A percentile compares a stretch with the other conserved stretches of the same genome.
Evolutionary conservation across 2,888 invertebrate species (phyloP).

Genomic region (Formica aserva): DNA sequence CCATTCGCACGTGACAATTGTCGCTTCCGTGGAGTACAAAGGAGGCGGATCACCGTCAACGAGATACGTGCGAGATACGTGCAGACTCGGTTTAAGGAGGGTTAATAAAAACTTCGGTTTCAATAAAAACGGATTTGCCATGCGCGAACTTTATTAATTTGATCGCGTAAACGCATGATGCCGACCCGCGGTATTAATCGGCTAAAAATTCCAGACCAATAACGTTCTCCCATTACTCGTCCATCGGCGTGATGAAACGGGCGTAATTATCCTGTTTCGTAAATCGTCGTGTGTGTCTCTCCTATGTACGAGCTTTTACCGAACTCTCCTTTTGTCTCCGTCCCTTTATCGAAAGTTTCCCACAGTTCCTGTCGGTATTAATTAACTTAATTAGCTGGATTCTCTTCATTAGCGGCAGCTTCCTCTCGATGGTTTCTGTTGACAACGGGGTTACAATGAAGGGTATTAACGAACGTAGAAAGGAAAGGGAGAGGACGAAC

Average conservation of each 20-base stretch:
- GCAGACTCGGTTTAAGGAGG: background rate
- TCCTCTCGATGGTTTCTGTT: constrained; percentile 39
- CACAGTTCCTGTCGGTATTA: constrained; percentile 51
- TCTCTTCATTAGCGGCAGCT: constrained; percentile 49
- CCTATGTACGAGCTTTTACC: background rate
- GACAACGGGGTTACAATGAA: constrained; percentile 33
- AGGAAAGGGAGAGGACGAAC: background rate
- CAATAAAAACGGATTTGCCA: constrained; percentile 45
- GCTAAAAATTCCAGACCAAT: constrained; percentile 38
- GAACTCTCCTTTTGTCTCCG: no score
- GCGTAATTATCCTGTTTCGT: constrained; percentile 56
- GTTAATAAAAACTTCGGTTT: constrained; percentile 29
- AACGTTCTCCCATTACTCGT: constrained; percentile 52
- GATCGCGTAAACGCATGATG: background rate
- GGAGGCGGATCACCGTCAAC: background rate
- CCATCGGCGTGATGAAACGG: constrained; percentile 11
- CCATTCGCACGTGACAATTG: constrained; percentile 36
- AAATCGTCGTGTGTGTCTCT: constrained; percentile 1
- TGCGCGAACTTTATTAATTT: constrained; percentile 11
- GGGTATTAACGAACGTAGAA: constrained; percentile 29
- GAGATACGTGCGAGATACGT: background rate
- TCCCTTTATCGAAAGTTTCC: constrained; percentile 34
- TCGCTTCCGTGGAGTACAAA: background rate
- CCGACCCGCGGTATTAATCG: constrained; percentile 55
- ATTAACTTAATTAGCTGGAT: constrained; percentile 67